Conservation (phyloP, 2,113 vertebrate species). For the Mustela lutreola region DNA sequence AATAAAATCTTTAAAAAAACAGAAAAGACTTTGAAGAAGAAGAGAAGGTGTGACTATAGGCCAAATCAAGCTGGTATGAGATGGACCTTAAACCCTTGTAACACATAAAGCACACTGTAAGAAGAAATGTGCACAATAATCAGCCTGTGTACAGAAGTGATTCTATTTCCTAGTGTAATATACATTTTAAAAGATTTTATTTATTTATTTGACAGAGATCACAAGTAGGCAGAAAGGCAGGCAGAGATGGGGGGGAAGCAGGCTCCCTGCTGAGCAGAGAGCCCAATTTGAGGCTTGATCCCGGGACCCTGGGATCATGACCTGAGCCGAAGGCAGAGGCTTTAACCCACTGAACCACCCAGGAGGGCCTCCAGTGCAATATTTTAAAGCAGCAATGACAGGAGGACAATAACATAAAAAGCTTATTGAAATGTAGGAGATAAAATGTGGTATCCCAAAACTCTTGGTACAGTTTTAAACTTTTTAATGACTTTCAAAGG, state of each 20-base stretch:
- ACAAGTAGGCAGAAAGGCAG: too few species aligned
- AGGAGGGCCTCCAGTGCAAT: neutral
- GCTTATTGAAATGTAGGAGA: neutral
- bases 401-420: neutral
- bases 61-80: neutral
- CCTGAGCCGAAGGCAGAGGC: too few species aligned
- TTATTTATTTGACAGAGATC: too few species aligned
- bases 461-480: neutral
- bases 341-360: too few species aligned
- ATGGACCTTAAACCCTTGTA: neutral
- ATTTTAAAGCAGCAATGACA: neutral
- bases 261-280: too few species aligned
- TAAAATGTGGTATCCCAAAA: neutral
- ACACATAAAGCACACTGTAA: neutral
- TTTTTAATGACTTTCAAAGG: neutral
- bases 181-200: too few species aligned
- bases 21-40: neutral
- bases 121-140: neutral
- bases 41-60: neutral
- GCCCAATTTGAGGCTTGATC: too few species aligned
- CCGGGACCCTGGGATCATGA: too few species aligned
- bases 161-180: neutral
- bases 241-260: too few species aligned
- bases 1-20: too few species aligned
- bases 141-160: neutral